Evolutionary conservation across 1,140 invertebrate genomes (phyloP), one percentile per base, ranked within the genome.

Genomic region (Drosophila auraria): DNA sequence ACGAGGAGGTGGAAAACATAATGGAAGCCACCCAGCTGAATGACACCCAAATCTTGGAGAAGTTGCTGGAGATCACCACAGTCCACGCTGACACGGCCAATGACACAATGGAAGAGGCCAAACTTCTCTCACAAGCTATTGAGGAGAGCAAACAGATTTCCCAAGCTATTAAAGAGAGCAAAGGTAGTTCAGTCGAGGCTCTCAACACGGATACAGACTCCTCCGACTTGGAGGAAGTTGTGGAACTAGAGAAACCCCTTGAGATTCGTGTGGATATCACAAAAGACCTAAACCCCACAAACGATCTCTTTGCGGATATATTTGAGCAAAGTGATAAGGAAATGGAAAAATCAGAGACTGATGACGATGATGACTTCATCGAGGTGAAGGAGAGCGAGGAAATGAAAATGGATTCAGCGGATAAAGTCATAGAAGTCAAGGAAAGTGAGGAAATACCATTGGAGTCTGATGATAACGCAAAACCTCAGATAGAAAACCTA

Each of bases 281-380:
- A 20, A 49, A 86, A 25, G 12, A 49, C 17, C 23, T 78, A 65
- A 86, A 91, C 47, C 66, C 92, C 68, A 92, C 95, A 44, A 95
- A 96, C 87, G 96, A 97, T 94, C 93, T 96, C 47, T 97, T 96
- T 94, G 94, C 94, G 38, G 95, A 96, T 93, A 92, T 95, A 65
- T 96, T 95, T 93, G 74, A 83, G 11, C 25, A 8, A 17, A 17
- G 42, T 3, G 33, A 4, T 15, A 71, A 71, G 15, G 36, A 42
- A 5, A 58, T 50, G 8, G 44, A 25, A 12, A 30, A 42, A 6
- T 23, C 8, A 5, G 47, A 51, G 20, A 25, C 23, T 5, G 45
- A 63, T 50, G 36, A 53, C 50, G 61, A 58, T 40, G 59, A 49
- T 63, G 44, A 62, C 25, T 51, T 66, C 4, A 60, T 72, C 27